phyloP scores from a whole-genome alignment of 2,113 vertebrate species.

The Syngnathoides biaculeatus region DNA sequence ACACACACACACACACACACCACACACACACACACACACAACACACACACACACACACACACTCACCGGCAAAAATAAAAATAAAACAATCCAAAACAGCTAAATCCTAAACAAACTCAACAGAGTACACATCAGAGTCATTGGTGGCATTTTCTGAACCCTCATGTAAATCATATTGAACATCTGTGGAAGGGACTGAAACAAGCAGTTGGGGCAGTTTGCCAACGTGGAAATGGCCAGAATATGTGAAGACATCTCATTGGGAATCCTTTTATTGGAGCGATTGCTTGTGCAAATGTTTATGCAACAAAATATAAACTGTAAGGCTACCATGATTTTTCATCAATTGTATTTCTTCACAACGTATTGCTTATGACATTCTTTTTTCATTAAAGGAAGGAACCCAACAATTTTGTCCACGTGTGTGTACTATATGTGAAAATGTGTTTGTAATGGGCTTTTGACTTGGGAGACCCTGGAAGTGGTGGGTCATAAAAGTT shows the following conservation, averaged over 20 bases:
- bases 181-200: neutral
- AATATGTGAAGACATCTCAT: too few species aligned
- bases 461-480: conserved; percentile 55
- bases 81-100: neutral
- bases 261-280: too few species aligned
- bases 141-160: neutral
- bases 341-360: neutral
- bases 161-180: neutral
- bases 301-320: too few species aligned
- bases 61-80: too few species aligned
- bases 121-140: neutral
- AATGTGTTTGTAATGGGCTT: conserved; percentile 42
- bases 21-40: too few species aligned
- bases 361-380: neutral
- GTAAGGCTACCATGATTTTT: neutral
- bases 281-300: too few species aligned
- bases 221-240: too few species aligned
- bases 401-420: neutral
- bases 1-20: too few species aligned
- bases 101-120: neutral
- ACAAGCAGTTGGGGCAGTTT: neutral
- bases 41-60: too few species aligned
- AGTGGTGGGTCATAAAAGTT: conserved; percentile 61
- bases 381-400: neutral
- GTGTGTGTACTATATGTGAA: conserved; percentile 31